Base-by-base conservation (phyloP, 2,113 vertebrate species). In the Pongo pygmaeus region DNA sequence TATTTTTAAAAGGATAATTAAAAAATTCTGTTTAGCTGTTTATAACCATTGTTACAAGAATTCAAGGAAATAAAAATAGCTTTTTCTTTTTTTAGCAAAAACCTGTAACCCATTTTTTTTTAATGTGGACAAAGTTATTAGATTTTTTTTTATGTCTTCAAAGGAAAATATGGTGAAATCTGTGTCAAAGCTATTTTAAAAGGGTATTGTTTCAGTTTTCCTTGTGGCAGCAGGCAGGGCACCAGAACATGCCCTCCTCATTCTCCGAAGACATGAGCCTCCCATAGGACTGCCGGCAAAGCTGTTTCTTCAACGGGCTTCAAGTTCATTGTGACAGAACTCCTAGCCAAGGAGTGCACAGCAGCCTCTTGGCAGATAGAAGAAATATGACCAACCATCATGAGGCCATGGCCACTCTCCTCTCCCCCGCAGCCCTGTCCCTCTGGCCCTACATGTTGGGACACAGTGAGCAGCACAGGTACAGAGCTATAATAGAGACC, bases 1-100 rank as follows among this genome's bases (percentile, higher is more conserved):
- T 67, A 30, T 92, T 96, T 97, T 92, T 20, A 80, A 96, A 97
- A 80, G 20, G 38, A 87, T 87, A 94, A 94, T 97, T 98, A 93
- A 96, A 97, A 92, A 92, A 97, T 91, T 87, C 79, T 80, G 75
- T 89, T 91, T 91, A 97, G 61, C 38, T 95, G 46, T 97, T 96
- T 91, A n/a, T 83, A 93, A 94, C 72, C 87, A 59, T 91, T 96
- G 97, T 97, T 95, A 52, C 17, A 85, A 89, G 50, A 57, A 97
- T 93, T 48, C 61, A 89, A 94, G 79, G 91, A 91, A 95, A 94
- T 96, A 84, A 96, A 96, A 95, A 57, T 43, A 87, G 25, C 46
- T 27, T 20, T 86, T 89, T 81, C 72, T 85, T 80, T 92, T 94
- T 84, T 55, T 11, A 92, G 72, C 52, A 90, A 86, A 90, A 85